Conservation (phyloP, 2,888 invertebrate species). For the Pterobdella sp. region DNA sequence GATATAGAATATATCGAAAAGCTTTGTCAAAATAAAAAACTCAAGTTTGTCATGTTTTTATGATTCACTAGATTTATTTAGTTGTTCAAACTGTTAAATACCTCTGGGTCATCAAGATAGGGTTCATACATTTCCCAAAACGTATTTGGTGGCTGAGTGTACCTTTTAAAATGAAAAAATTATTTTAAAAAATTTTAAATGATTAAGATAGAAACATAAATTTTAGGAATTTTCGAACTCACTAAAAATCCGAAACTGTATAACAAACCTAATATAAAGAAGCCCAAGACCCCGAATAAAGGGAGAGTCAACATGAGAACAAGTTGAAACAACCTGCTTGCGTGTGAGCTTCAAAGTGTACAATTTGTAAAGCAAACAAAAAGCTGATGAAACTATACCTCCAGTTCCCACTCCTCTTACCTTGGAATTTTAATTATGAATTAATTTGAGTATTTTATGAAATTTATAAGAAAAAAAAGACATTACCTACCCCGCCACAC, state of each 20-base stretch:
- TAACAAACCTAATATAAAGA: constrained; percentile 63
- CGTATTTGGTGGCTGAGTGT: constrained; percentile 89
- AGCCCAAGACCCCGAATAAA: constrained; percentile 90
- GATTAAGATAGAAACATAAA: too few species aligned
- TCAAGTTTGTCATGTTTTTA: too few species aligned
- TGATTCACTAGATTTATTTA: background rate
- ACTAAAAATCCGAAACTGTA: too few species aligned
- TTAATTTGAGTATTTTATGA: background rate
- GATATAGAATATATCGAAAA: too few species aligned
- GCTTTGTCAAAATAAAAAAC: too few species aligned
- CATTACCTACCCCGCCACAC: constrained; percentile 91
- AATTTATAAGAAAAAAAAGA: background rate
- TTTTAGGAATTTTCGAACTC: too few species aligned
- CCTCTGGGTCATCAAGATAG: constrained; percentile 89
- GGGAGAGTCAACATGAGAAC: constrained; percentile 90
- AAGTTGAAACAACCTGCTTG: constrained; percentile 89
- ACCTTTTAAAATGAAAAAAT: too few species aligned
- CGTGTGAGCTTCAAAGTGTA: constrained; percentile 92
- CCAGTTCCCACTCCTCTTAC: constrained; percentile 97
- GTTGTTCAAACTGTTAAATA: too few species aligned
- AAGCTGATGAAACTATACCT: constrained; percentile 98
- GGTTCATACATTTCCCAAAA: constrained; percentile 94
- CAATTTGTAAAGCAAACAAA: constrained; percentile 93
- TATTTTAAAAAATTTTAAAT: too few species aligned
- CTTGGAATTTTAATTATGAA: constrained; percentile 52